Evolutionary conservation across 2,113 vertebrate species (phyloP).

Genomic region (Phrynosoma blainvillii): DNA sequence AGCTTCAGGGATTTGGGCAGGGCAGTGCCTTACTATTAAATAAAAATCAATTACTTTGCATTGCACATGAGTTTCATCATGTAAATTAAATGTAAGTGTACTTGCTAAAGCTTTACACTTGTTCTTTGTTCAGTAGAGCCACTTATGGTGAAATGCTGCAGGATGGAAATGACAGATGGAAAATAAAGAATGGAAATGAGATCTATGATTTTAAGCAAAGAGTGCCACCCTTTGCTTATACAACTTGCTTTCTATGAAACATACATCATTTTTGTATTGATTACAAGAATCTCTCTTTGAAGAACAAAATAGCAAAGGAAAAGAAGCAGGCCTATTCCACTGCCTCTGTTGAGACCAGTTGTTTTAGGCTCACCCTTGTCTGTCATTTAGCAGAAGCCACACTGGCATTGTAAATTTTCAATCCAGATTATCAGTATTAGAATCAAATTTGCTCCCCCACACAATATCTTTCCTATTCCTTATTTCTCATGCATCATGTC

Average conservation of each 20-base stretch:
- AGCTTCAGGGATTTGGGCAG: not conserved
- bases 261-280: not conserved
- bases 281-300: not conserved
- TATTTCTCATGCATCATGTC: too few species aligned
- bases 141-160: not conserved
- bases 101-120: slow-evolving; percentile 39
- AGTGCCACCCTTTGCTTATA: not conserved
- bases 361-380: too few species aligned
- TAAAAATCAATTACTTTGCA: slow-evolving; percentile 40
- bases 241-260: not conserved
- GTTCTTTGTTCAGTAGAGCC: slow-evolving; percentile 19
- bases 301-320: not conserved
- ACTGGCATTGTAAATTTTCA: too few species aligned
- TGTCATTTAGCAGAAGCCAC: too few species aligned
- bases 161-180: not conserved
- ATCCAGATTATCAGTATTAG: too few species aligned
- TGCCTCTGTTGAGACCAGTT: too few species aligned
- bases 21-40: slow-evolving; percentile 43
- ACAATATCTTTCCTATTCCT: too few species aligned
- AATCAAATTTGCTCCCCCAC: too few species aligned
- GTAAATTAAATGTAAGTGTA: slow-evolving; percentile 40
- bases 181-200: slow-evolving; percentile 6
- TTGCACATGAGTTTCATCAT: slow-evolving; percentile 21
- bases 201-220: not conserved
- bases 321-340: too few species aligned